phyloP scores from a whole-genome alignment of 2,888 invertebrate genomes.

The Neocrepidodera transversa region DNA sequence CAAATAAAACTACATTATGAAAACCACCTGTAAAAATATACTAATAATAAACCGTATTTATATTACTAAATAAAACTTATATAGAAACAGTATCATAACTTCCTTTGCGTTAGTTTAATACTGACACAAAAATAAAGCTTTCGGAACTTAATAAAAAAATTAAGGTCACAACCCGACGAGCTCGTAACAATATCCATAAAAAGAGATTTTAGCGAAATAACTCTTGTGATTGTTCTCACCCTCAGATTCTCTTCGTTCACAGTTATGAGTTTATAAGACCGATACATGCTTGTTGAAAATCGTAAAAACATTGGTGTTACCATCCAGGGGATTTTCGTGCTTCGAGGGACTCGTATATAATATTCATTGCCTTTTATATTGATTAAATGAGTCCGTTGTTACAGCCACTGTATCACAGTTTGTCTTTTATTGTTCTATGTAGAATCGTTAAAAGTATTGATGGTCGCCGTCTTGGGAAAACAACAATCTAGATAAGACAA shows the following conservation, averaged over 20 bases:
- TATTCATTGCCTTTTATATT: slow-evolving; percentile 43
- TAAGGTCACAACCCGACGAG: slow-evolving; percentile 7
- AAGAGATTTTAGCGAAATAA: slow-evolving; percentile 21
- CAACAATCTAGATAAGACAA: no score
- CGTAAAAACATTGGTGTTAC: slow-evolving; percentile 45
- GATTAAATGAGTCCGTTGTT: slow-evolving; percentile 43
- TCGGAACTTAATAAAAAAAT: slow-evolving; percentile 11
- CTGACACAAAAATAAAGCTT: neutral
- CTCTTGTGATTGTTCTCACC: slow-evolving; percentile 20
- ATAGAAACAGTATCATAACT: neutral
- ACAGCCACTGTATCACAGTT: slow-evolving; percentile 26
- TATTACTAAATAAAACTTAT: no score
- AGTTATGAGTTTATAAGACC: slow-evolving; percentile 50
- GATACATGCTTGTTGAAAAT: slow-evolving; percentile 46
- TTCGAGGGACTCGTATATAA: slow-evolving; percentile 43
- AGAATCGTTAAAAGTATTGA: slow-evolving; percentile 20
- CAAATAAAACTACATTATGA: no score
- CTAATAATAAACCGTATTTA: no score
- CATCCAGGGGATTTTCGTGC: slow-evolving; percentile 36
- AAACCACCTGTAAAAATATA: no score
- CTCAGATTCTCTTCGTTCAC: neutral
- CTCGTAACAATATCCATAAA: slow-evolving; percentile 21
- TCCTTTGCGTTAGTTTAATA: neutral
- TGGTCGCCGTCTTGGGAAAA: neutral
- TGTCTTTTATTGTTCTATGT: slow-evolving; percentile 29